Conservation (phyloP, 2,113 vertebrate genomes). For the Halichoerus grypus region DNA sequence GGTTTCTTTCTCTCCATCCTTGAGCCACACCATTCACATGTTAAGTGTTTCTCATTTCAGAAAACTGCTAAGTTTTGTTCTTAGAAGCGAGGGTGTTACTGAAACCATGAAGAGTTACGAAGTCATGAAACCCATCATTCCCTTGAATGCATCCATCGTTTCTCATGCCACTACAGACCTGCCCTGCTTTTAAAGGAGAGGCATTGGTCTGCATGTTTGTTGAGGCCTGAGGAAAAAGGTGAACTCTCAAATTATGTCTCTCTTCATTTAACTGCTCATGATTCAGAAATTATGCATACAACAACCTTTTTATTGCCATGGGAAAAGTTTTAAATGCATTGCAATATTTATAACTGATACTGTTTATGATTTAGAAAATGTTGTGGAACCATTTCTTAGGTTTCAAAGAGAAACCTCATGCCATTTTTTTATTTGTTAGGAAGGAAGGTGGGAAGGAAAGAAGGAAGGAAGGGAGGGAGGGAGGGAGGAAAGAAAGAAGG, state of each 20-base stretch:
- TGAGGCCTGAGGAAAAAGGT: background rate
- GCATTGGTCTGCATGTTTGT: background rate
- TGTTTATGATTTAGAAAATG: slow-evolving; percentile 65
- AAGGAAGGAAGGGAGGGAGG: no score
- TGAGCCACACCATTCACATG: slow-evolving; percentile 70
- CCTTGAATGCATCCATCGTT: background rate
- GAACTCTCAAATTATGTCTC: background rate
- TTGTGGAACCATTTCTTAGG: slow-evolving; percentile 50
- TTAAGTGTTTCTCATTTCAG: slow-evolving; percentile 72
- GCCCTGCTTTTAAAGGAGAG: background rate
- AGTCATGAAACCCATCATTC: slow-evolving; percentile 68
- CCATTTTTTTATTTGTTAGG: background rate
- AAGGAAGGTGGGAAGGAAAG: background rate
- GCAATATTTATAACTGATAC: slow-evolving; percentile 3
- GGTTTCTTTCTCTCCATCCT: slow-evolving; percentile 29
- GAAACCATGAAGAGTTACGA: slow-evolving; percentile 67
- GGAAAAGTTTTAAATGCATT: background rate
- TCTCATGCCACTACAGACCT: background rate
- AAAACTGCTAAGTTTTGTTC: slow-evolving; percentile 76
- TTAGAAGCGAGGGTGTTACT: slow-evolving; percentile 65
- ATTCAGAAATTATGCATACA: background rate
- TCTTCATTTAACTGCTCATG: background rate
- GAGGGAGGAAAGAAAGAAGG: background rate
- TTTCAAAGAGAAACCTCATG: slow-evolving; percentile 66
- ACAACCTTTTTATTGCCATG: background rate